Evolutionary conservation across 1,140 invertebrate genomes (phyloP), one percentile per base, ranked within the genome.

Genomic region (Drosophila ananassae): DNA sequence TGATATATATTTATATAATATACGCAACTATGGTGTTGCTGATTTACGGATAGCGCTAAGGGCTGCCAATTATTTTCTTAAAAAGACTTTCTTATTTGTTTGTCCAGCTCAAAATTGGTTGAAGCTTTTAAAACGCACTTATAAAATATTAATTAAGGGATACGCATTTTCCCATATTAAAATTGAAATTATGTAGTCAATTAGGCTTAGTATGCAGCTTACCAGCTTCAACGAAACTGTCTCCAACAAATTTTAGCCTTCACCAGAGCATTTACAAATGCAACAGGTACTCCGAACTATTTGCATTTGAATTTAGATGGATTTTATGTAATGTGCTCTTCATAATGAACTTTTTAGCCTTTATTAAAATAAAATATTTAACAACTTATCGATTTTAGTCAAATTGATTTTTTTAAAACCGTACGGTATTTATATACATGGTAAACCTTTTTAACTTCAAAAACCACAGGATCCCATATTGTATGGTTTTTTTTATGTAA

Each of bases 331-430:
- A 37, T 37, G 12, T 12, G 10, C 34, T 37, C 0, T n/a, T 37
- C 2, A 32, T 32, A 32, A 28, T 17, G 22, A 24, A 56, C 30
- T 2, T 44, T 44, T 39, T 56, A 28, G 63, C 63, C 69, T 44
- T 69, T 64, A 39, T 50, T 24, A 25, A 30, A 71, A 69, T 69
- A 71, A 71, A 69, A 13, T 57, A 69, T 69, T 25, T 7, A 39
- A 22, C 30, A 46, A 10, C 0, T 2, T 37, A n/a, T 37, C 8
- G 2, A 2, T 9, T 32, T 7, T 32, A 8, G 5, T 25, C 2
- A 4, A 25, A 25, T 25, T 25, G 24, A 24, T 25, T 0, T 17
- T 17, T 17, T 25, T 28, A 28, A 6, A 28, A 28, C 6, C 25
- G 7, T 7, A 28, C 3, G 25, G 25, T 28, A 28, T 28, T 28